phyloP scores from a whole-genome alignment of 1,140 invertebrate genomes.

The Sinella curviseta region DNA sequence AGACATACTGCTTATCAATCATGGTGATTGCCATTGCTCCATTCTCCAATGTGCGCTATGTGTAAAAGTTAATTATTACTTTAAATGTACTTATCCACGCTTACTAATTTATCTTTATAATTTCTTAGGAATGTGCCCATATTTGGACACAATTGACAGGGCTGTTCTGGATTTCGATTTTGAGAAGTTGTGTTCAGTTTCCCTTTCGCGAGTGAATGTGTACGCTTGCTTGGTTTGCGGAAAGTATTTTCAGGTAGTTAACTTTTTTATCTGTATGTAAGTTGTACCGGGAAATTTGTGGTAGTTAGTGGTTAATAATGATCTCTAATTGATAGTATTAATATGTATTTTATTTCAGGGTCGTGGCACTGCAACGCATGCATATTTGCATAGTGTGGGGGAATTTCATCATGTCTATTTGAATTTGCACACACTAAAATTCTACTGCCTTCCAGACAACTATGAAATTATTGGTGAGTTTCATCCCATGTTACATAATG shows the following conservation, averaged over 20 bases:
- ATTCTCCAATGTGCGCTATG: background rate
- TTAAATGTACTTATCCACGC: background rate
- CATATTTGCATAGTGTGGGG: slow-evolving; percentile 96
- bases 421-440: slow-evolving; percentile 94
- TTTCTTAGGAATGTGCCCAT: slow-evolving; percentile 71
- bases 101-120: background rate
- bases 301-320: background rate
- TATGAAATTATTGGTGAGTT: slow-evolving; percentile 93
- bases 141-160: slow-evolving; percentile 94
- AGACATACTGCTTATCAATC: background rate
- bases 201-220: slow-evolving; percentile 96
- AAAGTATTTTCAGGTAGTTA: slow-evolving; percentile 97
- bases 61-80: background rate
- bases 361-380: slow-evolving; percentile 95
- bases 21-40: background rate
- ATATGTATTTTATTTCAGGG: slow-evolving; percentile 64
- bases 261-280: no score
- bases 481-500: slow-evolving; percentile 31
- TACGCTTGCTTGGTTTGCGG: slow-evolving; percentile 99
- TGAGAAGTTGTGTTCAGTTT: slow-evolving; percentile 98
- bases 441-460: slow-evolving; percentile 99
- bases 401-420: slow-evolving; percentile 97
- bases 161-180: slow-evolving; percentile 99
- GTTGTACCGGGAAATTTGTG: background rate
- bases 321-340: slow-evolving; percentile 9